A percentile compares a stretch with the other conserved stretches of the same genome.
Evolutionary conservation across 2,113 vertebrate species (phyloP).

Genomic region (Leptobrachium leishanense): DNA sequence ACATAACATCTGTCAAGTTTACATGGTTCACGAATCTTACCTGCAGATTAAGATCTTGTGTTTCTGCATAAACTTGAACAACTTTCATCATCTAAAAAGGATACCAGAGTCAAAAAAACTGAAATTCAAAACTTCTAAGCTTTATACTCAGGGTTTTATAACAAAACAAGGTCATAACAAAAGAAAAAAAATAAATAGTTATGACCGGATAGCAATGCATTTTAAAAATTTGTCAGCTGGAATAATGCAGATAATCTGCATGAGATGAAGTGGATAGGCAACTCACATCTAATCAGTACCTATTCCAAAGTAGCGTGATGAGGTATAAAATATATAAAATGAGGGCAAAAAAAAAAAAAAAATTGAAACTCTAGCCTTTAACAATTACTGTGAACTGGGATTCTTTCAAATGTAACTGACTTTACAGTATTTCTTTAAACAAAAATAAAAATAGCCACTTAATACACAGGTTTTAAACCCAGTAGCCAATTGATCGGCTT

Average conservation of each 20-base stretch:
- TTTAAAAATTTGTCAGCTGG: conserved; percentile 5
- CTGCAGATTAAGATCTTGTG: conserved; percentile 99
- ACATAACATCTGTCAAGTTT: conserved; percentile 83
- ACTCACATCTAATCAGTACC: not conserved
- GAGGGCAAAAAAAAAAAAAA: too few species aligned
- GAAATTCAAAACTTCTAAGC: conserved; percentile 80
- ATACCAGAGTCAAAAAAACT: conserved; percentile 95
- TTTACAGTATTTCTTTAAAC: too few species aligned
- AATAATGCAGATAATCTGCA: conserved; percentile 13
- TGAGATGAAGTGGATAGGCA: not conserved
- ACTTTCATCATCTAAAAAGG: conserved; percentile 99
- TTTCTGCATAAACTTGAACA: conserved; percentile 99
- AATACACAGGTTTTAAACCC: too few species aligned
- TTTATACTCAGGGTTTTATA: conserved; percentile 70
- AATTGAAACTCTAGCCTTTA: too few species aligned
- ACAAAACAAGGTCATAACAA: conserved; percentile 70
- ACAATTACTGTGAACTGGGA: too few species aligned
- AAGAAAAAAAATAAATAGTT: conserved; percentile 56
- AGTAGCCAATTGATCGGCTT: too few species aligned
- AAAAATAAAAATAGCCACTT: too few species aligned
- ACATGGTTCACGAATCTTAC: conserved; percentile 92
- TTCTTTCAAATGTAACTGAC: too few species aligned
- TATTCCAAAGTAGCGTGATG: too few species aligned
- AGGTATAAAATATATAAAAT: too few species aligned
- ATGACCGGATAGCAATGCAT: conserved; percentile 52